These are phyloP conservation scores for Hydraecia micacea DNA, from an alignment of 2,888 invertebrate species.

Conservation along the genomic window DNA sequence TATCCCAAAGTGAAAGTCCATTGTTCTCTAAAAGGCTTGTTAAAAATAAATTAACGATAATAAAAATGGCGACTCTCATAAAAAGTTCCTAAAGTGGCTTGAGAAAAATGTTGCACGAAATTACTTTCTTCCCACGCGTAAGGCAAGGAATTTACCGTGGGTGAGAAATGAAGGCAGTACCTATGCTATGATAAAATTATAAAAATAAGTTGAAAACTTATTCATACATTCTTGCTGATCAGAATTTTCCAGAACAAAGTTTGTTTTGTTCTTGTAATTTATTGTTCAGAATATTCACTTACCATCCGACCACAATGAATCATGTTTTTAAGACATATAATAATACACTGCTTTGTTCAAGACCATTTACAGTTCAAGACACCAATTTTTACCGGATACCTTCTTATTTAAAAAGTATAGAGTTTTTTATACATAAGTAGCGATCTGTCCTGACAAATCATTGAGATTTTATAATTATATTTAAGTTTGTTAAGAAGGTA, in stretches of 20 bases:
- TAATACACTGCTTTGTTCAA: constrained; percentile 29
- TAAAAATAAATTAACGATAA: constrained; percentile 29
- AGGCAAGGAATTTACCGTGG: constrained; percentile 20
- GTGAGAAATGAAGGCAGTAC: constrained; percentile 23
- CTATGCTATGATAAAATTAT: neutral
- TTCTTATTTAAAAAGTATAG: neutral
- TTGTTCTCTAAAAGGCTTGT: constrained; percentile 40
- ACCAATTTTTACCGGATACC: neutral
- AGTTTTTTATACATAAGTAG: neutral
- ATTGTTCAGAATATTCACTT: constrained; percentile 17
- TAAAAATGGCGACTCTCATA: constrained; percentile 24
- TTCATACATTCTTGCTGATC: neutral
- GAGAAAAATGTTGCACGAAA: constrained; percentile 29
- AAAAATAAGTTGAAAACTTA: neutral
- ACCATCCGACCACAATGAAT: constrained; percentile 17
- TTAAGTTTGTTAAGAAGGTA: neutral
- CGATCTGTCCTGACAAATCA: neutral
- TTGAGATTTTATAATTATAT: neutral
- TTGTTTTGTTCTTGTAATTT: neutral
- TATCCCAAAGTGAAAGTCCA: constrained; percentile 38
- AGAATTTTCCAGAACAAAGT: neutral
- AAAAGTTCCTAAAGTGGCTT: constrained; percentile 39
- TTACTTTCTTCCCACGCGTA: constrained; percentile 47
- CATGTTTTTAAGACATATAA: constrained; percentile 14
- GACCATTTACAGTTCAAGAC: neutral